phyloP scores from a whole-genome alignment of 2,113 vertebrate species.

The Verasper variegatus region DNA sequence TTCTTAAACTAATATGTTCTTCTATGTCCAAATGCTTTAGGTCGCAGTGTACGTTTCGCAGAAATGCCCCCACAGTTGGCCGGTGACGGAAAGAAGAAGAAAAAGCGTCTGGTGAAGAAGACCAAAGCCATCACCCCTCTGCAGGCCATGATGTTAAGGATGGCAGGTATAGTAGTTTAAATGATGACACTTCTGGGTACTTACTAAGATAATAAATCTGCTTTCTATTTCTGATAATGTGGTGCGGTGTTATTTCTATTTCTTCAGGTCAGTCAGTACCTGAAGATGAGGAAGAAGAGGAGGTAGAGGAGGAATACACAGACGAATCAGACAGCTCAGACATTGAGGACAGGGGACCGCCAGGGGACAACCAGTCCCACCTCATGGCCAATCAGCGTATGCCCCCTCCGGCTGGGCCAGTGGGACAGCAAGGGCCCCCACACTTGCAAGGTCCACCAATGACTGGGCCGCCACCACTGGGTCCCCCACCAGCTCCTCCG shows the following conservation, averaged over 20 bases:
- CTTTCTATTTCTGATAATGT: not conserved
- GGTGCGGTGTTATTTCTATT: not conserved
- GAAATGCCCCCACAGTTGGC: slow-evolving; percentile 83
- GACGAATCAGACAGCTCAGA: slow-evolving; percentile 89
- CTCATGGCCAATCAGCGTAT: slow-evolving; percentile 75
- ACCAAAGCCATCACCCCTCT: slow-evolving; percentile 95
- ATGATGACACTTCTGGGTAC: not conserved
- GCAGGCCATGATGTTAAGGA: slow-evolving; percentile 98
- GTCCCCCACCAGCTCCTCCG: slow-evolving; percentile 92
- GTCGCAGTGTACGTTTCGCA: slow-evolving; percentile 93
- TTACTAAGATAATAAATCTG: too few species aligned
- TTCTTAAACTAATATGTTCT: not conserved
- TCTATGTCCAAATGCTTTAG: slow-evolving; percentile 36
- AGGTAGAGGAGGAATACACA: slow-evolving; percentile 91
- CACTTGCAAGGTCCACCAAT: slow-evolving; percentile 94
- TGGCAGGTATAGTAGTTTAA: slow-evolving; percentile 82
- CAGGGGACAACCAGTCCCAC: slow-evolving; percentile 71
- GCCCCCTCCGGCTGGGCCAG: slow-evolving; percentile 70
- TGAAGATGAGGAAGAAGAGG: slow-evolving; percentile 93
- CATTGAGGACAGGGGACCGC: slow-evolving; percentile 82
- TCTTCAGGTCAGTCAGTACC: slow-evolving; percentile 93
- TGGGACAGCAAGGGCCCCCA: slow-evolving; percentile 77
- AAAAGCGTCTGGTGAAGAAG: slow-evolving; percentile 91
- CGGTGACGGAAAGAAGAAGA: slow-evolving; percentile 84
- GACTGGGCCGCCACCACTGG: slow-evolving; percentile 92